Evolutionary conservation across 2,888 invertebrate species (phyloP).

Genomic region (Callinectes sapidus): DNA sequence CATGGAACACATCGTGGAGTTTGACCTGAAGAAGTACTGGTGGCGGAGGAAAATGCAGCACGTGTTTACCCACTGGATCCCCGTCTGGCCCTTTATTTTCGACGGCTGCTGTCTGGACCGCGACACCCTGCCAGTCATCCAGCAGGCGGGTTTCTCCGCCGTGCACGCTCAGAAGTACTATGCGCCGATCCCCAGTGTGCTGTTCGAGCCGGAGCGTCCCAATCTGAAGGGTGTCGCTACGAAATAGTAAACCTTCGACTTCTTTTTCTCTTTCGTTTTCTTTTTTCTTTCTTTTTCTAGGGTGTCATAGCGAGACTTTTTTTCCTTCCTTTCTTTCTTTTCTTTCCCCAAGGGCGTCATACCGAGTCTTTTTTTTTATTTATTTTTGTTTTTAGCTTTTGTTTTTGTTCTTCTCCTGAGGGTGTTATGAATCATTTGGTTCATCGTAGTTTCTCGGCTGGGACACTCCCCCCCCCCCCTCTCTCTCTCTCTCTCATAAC

Average conservation of each 20-base stretch:
- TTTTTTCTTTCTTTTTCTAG: background rate
- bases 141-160: constrained; percentile 52
- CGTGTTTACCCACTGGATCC: constrained; percentile 37
- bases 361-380: too few relatives aligned
- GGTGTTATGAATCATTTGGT: too few relatives aligned
- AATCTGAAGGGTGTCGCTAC: constrained; percentile 46
- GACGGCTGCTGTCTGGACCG: constrained; percentile 60
- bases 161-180: constrained; percentile 51
- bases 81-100: constrained; percentile 49
- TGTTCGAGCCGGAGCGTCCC: constrained; percentile 40
- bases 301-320: background rate
- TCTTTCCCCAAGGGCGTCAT: too few relatives aligned
- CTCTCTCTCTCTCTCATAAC: too few relatives aligned
- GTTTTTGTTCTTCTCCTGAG: too few relatives aligned
- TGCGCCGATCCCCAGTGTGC: constrained; percentile 41
- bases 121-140: constrained; percentile 49
- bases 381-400: background rate
- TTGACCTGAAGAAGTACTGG: constrained; percentile 49
- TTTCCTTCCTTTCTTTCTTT: background rate
- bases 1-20: constrained; percentile 74
- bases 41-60: constrained; percentile 47
- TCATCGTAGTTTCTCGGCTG: too few relatives aligned
- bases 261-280: too few relatives aligned
- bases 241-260: constrained; percentile 24
- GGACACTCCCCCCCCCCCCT: too few relatives aligned